Evolutionary conservation across 64 coral and sea anemone genomes (phyloP).

Genomic region (Montipora foliosa): DNA sequence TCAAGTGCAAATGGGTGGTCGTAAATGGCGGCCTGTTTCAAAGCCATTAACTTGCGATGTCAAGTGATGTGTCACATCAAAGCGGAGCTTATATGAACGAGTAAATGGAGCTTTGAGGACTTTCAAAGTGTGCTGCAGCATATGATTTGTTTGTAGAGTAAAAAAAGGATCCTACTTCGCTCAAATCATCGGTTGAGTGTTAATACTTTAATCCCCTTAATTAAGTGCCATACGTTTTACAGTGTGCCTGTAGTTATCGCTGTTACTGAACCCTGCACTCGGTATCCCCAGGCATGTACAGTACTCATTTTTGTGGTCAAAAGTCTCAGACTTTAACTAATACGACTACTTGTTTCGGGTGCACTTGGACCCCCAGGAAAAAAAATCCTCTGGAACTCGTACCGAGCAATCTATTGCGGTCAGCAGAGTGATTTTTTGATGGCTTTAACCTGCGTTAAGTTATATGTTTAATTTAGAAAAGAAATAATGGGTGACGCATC

Average conservation of each 20-base stretch:
- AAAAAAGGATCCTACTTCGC: conserved; percentile 13
- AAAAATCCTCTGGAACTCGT: too few species aligned
- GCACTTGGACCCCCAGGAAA: background rate
- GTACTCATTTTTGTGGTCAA: background rate
- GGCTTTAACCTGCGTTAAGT: too few species aligned
- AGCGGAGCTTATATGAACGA: conserved; percentile 3
- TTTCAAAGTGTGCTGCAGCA: conserved; percentile 38
- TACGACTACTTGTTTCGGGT: background rate
- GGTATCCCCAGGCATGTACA: background rate
- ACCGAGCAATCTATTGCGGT: too few species aligned
- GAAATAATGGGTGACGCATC: too few species aligned
- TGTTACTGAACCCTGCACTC: background rate
- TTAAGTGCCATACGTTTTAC: conserved; percentile 21
- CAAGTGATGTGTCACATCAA: conserved; percentile 52
- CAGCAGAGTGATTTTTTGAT: too few species aligned
- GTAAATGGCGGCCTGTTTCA: background rate
- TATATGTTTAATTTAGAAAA: too few species aligned
- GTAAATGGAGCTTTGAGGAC: conserved; percentile 50
- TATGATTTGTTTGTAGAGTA: conserved; percentile 56
- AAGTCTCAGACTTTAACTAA: too few species aligned
- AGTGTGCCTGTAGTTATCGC: background rate
- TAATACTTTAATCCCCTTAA: conserved; percentile 13
- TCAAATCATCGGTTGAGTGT: conserved; percentile 3
- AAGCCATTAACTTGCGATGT: conserved; percentile 31
- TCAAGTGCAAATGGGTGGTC: conserved; percentile 38